Percentiles rank a stretch among this genome's conserved stretches.
Conservation (phyloP, 1,140 invertebrate genomes). For the Meloidogyne floridensis region DNA sequence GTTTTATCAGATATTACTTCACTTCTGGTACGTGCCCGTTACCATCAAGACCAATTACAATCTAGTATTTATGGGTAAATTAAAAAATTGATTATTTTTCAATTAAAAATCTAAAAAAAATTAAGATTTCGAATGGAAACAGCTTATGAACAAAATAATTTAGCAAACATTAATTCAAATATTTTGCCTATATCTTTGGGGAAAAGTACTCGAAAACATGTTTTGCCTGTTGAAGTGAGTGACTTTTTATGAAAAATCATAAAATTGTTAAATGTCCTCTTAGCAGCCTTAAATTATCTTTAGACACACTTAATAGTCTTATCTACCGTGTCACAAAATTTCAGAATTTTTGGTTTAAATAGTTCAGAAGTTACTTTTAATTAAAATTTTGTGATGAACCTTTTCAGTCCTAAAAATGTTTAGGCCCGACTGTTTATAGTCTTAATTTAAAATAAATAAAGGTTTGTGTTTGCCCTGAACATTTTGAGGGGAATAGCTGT, state of each 20-base stretch:
- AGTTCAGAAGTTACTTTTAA: too few species aligned
- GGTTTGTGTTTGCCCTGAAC: conserved; percentile 58
- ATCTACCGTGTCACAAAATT: too few species aligned
- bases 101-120: neutral
- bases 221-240: conserved; percentile 57
- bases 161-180: neutral
- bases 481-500: conserved; percentile 59
- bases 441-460: neutral
- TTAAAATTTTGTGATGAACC: too few species aligned
- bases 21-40: conserved; percentile 84
- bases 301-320: too few species aligned
- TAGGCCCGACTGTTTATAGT: too few species aligned
- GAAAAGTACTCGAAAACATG: neutral
- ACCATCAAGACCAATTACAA: conserved; percentile 89
- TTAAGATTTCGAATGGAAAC: conserved; percentile 18
- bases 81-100: neutral
- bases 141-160: conserved; percentile 21
- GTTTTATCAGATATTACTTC: conserved; percentile 79
- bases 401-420: too few species aligned
- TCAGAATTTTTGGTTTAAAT: too few species aligned
- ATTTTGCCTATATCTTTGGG: conserved; percentile 47
- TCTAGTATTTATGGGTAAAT: conserved; percentile 71
- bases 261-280: neutral
- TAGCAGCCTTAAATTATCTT: too few species aligned
- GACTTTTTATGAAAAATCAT: conserved; percentile 49